Evolutionary conservation across 2,888 invertebrate genomes (phyloP).

Genomic region (Norana najaformis): DNA sequence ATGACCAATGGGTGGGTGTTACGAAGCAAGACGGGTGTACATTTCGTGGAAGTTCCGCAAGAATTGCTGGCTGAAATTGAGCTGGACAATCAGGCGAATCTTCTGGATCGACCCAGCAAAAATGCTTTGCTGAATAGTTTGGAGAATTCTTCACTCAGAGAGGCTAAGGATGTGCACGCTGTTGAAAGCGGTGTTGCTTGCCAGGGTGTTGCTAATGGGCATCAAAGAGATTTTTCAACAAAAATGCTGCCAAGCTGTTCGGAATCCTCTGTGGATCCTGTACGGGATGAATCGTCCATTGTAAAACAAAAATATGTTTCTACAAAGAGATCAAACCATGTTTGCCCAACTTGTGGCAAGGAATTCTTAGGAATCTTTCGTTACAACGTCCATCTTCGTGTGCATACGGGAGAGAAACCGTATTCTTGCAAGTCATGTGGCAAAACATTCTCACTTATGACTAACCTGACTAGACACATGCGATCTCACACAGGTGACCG

Average conservation of each 20-base stretch:
- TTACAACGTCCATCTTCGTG: not conserved
- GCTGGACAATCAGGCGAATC: not conserved
- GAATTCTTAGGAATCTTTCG: not conserved
- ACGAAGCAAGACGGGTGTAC: not conserved
- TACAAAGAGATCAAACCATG: not conserved
- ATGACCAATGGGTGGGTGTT: not conserved
- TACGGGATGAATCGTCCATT: not conserved
- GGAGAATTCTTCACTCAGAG: not conserved
- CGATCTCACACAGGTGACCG: not conserved
- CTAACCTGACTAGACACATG: not conserved
- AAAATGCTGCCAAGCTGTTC: not conserved
- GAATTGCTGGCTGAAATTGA: conserved; percentile 1
- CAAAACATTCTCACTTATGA: not conserved
- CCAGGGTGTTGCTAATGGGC: not conserved
- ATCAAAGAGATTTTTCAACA: not conserved
- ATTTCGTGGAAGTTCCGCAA: conserved; percentile 1
- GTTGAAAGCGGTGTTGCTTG: no score
- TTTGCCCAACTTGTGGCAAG: not conserved
- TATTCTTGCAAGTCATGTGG: conserved; percentile 1
- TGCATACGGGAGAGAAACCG: not conserved
- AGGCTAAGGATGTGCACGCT: not conserved
- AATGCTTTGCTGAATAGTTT: not conserved
- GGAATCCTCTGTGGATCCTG: not conserved
- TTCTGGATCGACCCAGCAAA: not conserved
- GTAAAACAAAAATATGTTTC: not conserved